Evolutionary conservation across 2,113 vertebrate species (phyloP).

Genomic region (Oncorhynchus clarkii): DNA sequence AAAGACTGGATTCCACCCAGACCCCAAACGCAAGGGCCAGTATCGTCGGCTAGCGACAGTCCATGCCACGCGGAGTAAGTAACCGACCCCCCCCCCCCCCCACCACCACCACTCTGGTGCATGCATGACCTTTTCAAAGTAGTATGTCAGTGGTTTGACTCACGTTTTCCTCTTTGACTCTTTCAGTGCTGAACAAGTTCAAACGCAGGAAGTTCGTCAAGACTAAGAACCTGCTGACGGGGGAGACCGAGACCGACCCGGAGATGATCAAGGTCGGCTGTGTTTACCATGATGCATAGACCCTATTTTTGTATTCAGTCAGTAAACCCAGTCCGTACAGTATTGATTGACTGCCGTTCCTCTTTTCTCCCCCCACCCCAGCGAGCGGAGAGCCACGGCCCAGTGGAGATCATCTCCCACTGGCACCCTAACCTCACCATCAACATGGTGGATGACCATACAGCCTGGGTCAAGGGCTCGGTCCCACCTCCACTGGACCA

Average conservation of each 20-base stretch:
- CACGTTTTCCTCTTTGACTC: neutral
- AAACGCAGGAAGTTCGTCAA: slow-evolving; percentile 90
- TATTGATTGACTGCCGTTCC: too few relatives aligned
- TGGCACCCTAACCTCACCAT: slow-evolving; percentile 98
- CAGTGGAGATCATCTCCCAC: slow-evolving; percentile 92
- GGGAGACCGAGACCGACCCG: slow-evolving; percentile 91
- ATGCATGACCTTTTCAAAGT: neutral
- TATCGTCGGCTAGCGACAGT: slow-evolving; percentile 89
- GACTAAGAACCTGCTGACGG: slow-evolving; percentile 93
- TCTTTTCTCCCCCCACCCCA: slow-evolving; percentile 44
- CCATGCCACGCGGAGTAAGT: slow-evolving; percentile 83
- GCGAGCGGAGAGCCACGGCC: slow-evolving; percentile 91
- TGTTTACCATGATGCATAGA: neutral
- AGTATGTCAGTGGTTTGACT: neutral
- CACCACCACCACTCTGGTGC: neutral
- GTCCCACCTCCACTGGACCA: slow-evolving; percentile 93
- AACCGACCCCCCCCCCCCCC: neutral
- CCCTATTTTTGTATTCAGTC: too few relatives aligned
- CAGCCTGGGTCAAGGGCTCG: slow-evolving; percentile 92
- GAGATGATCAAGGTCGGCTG: slow-evolving; percentile 90
- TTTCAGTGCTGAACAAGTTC: slow-evolving; percentile 93
- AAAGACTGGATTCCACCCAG: slow-evolving; percentile 93
- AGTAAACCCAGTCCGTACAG: too few relatives aligned
- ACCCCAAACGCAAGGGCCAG: slow-evolving; percentile 87
- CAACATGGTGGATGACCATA: slow-evolving; percentile 97